These are phyloP conservation scores for Protosalanx chinensis DNA, from an alignment of 2,797 vertebrate species.

Conservation along the genomic window DNA sequence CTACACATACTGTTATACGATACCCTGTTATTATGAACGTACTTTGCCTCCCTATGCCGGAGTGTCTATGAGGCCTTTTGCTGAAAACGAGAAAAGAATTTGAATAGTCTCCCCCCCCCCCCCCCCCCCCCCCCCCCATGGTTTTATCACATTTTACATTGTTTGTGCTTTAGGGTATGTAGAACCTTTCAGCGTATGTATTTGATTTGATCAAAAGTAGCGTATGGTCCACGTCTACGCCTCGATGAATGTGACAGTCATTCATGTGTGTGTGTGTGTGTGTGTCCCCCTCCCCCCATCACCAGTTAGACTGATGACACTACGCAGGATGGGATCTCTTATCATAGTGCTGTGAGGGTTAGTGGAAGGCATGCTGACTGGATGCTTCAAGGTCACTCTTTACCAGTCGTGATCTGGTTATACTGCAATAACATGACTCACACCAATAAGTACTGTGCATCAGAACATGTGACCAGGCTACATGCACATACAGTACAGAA, in stretches of 20 bases:
- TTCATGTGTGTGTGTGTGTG: background rate
- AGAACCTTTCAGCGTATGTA: background rate
- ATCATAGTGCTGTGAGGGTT: background rate
- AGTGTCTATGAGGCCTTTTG: background rate
- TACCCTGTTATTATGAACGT: background rate
- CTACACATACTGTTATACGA: too few relatives aligned
- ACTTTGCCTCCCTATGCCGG: background rate
- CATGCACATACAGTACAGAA: too few relatives aligned
- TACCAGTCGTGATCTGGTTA: too few relatives aligned
- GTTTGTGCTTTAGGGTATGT: too few relatives aligned
- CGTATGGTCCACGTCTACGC: background rate
- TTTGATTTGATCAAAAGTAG: background rate
- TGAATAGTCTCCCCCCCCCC: background rate
- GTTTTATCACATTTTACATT: background rate
- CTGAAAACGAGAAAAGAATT: background rate
- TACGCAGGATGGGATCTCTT: background rate
- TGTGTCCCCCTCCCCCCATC: background rate
- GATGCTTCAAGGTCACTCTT: too few relatives aligned
- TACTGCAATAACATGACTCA: too few relatives aligned
- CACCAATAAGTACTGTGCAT: too few relatives aligned
- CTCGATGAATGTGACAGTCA: background rate
- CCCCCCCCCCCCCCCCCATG: background rate
- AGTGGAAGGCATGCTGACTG: background rate
- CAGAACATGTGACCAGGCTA: too few relatives aligned
- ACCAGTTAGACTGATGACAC: background rate